These are phyloP conservation scores for Euleptes europaea DNA, from an alignment of 2,113 vertebrate species.

Conservation along the genomic window DNA sequence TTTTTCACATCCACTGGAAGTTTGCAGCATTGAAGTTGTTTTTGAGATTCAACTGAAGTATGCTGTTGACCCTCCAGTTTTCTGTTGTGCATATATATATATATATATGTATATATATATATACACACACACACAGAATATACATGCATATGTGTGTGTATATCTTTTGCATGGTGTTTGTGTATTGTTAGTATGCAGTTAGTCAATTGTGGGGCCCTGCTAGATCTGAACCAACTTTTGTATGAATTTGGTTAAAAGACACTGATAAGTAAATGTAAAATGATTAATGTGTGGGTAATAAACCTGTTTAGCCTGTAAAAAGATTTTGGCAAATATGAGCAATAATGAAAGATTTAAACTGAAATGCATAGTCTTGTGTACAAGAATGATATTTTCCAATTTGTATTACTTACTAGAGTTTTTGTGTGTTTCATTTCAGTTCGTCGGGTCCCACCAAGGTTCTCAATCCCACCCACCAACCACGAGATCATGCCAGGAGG, in stretches of 20 bases:
- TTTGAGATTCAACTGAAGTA: conserved; percentile 79
- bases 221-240: conserved; percentile 73
- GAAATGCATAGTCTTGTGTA: conserved; percentile 67
- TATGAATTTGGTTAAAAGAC: conserved; percentile 74
- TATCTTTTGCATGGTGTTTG: conserved; percentile 86
- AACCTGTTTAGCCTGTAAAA: conserved; percentile 68
- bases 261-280: conserved; percentile 61
- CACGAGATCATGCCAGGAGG: conserved; percentile 99
- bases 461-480: conserved; percentile 98
- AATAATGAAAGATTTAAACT: conserved; percentile 58
- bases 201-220: conserved; percentile 71
- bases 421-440: conserved; percentile 86
- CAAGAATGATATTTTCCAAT: conserved; percentile 29
- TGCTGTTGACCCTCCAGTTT: conserved; percentile 82
- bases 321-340: conserved; percentile 49
- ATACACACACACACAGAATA: conserved; percentile 66
- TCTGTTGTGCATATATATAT: conserved; percentile 76
- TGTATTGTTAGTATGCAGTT: conserved; percentile 80
- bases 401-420: conserved; percentile 73
- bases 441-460: conserved; percentile 94
- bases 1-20: conserved; percentile 88
- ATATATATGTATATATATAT: conserved; percentile 73
- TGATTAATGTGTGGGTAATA: conserved; percentile 72
- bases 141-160: conserved; percentile 67
- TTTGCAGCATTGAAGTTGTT: conserved; percentile 79